Percentiles rank a stretch among this genome's conserved stretches.
Conservation (phyloP, 2,113 vertebrate species). For the Daboia siamensis region DNA sequence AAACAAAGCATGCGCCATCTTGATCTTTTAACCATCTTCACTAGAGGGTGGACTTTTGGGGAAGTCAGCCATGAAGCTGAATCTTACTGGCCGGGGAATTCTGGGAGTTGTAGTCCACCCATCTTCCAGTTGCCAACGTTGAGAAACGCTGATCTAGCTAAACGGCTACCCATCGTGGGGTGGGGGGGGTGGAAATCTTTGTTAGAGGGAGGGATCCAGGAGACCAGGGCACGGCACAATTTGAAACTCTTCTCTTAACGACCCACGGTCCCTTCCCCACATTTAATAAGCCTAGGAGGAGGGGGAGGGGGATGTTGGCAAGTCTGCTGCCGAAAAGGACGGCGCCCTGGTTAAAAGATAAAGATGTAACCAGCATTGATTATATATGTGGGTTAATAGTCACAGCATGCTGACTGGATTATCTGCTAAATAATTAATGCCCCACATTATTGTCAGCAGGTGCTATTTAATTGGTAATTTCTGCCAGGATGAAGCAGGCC, state of each 20-base stretch:
- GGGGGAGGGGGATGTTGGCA: neutral
- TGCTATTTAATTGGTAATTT: slow-evolving; percentile 42
- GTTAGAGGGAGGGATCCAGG: neutral
- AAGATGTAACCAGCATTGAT: neutral
- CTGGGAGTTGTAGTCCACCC: no score
- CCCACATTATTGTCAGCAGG: slow-evolving; percentile 51
- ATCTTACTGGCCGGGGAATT: no score
- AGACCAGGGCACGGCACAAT: neutral
- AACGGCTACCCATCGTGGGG: neutral
- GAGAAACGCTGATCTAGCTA: neutral
- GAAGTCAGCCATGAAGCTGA: no score
- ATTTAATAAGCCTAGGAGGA: neutral
- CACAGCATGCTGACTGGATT: slow-evolving; percentile 55
- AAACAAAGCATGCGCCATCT: neutral
- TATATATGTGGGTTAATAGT: slow-evolving; percentile 10
- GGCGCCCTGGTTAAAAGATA: neutral
- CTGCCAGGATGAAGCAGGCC: slow-evolving; percentile 38
- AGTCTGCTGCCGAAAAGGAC: neutral
- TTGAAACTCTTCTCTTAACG: neutral
- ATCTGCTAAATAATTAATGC: slow-evolving; percentile 57
- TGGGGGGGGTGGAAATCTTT: neutral
- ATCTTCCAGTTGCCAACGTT: neutral
- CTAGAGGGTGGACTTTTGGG: neutral
- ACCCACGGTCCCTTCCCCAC: neutral
- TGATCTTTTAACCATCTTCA: neutral